Conservation (phyloP, 1,140 invertebrate genomes). For the Atta colombica region DNA sequence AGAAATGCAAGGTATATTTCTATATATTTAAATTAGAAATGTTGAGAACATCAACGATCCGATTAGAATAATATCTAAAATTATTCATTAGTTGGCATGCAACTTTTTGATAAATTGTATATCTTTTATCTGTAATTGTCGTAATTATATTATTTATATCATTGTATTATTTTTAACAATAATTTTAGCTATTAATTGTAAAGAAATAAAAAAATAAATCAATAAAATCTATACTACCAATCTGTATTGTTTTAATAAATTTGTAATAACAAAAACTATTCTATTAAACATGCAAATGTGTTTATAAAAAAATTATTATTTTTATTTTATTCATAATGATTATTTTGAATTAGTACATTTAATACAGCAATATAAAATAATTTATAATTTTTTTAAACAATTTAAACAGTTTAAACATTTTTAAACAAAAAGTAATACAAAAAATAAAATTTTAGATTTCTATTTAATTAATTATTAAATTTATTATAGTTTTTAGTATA, state of each 20-base stretch:
- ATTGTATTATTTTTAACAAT: conserved; percentile 66
- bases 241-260: not conserved
- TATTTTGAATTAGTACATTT: not conserved
- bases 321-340: not conserved
- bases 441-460: not conserved
- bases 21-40: conserved; percentile 7
- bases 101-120: conserved; percentile 13
- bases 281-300: not conserved
- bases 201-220: conserved; percentile 17
- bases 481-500: not conserved
- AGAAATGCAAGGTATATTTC: not conserved
- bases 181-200: conserved; percentile 25
- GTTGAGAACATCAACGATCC: not conserved
- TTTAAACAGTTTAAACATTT: too few relatives aligned
- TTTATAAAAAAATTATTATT: not conserved
- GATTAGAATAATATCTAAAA: conserved; percentile 26
- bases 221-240: conserved; percentile 24
- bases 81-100: conserved; percentile 55
- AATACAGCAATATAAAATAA: not conserved
- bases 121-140: conserved; percentile 51
- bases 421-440: not conserved
- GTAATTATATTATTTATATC: conserved; percentile 63
- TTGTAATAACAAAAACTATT: not conserved
- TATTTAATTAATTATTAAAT: too few relatives aligned
- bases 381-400: not conserved